Percentiles rank a stretch among this genome's conserved stretches.
These are phyloP conservation scores for Gymnoscelis rufifasciata DNA, from an alignment of 2,888 invertebrate genomes.

Conservation along the genomic window DNA sequence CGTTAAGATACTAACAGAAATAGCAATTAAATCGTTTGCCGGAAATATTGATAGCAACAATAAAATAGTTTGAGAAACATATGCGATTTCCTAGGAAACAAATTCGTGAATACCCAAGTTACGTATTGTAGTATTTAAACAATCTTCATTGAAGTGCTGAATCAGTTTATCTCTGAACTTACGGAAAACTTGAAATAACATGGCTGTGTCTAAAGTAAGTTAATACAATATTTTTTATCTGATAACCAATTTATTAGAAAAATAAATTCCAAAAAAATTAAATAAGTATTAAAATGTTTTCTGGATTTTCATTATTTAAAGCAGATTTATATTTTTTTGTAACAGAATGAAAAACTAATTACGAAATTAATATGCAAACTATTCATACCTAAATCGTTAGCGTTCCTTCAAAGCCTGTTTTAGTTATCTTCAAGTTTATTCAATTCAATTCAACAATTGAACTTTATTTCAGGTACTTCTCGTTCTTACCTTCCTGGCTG, in stretches of 20 bases:
- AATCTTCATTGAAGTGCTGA: slow-evolving; percentile 2
- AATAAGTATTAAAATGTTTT: no score
- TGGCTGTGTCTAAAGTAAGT: slow-evolving; percentile 32
- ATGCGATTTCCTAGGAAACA: slow-evolving; percentile 18
- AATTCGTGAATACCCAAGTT: slow-evolving; percentile 24
- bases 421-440: background rate
- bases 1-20: no score
- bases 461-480: slow-evolving; percentile 8
- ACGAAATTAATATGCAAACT: no score
- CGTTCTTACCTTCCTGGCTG: slow-evolving; percentile 9
- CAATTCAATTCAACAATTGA: no score
- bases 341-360: no score
- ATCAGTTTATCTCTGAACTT: slow-evolving; percentile 14
- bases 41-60: no score
- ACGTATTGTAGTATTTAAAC: slow-evolving; percentile 22
- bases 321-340: no score
- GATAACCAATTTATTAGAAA: no score
- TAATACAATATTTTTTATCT: background rate
- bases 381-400: no score
- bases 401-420: background rate
- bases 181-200: slow-evolving; percentile 12
- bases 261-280: no score
- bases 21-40: no score
- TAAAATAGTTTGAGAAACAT: slow-evolving; percentile 29
- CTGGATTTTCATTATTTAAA: no score